A percentile compares a stretch with the other conserved stretches of the same genome.
These are phyloP conservation scores for Aurelia sp. DNA, from an alignment of 30 jellyfish, hydroid and myxozoan genomes.

Conservation along the genomic window DNA sequence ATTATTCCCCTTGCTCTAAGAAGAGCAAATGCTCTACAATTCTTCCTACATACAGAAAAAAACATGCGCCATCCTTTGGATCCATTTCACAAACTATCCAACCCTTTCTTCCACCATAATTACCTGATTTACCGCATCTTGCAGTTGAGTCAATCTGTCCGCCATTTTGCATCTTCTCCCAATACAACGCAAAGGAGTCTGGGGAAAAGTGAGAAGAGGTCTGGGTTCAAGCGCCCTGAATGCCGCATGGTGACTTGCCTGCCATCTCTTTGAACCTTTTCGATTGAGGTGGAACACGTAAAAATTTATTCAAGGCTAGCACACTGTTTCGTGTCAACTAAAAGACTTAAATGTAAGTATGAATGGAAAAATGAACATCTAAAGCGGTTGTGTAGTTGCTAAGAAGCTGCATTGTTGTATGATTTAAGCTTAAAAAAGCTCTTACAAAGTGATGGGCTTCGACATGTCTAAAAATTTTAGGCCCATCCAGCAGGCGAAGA, in stretches of 20 bases:
- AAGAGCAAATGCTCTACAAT: too few relatives aligned
- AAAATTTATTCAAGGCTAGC: slow-evolving; percentile 68
- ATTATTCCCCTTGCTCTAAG: too few relatives aligned
- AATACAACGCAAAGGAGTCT: neutral
- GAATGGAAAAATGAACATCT: neutral
- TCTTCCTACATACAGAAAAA: too few relatives aligned
- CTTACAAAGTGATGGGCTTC: too few relatives aligned
- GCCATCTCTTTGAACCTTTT: slow-evolving; percentile 10
- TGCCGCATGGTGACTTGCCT: slow-evolving; percentile 17
- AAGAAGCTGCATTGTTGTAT: too few relatives aligned
- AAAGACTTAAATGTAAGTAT: slow-evolving; percentile 65
- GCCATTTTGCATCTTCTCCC: slow-evolving; percentile 63
- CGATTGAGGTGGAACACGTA: neutral
- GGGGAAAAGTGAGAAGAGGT: slow-evolving; percentile 9
- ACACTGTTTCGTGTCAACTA: slow-evolving; percentile 94
- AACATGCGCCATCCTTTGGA: too few relatives aligned
- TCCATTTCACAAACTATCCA: too few relatives aligned
- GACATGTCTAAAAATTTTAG: too few relatives aligned
- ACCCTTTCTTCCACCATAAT: neutral
- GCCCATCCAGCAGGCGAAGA: too few relatives aligned
- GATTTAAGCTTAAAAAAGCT: too few relatives aligned
- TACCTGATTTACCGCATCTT: slow-evolving; percentile 93
- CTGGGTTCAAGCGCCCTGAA: slow-evolving; percentile 32
- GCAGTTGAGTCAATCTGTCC: slow-evolving; percentile 93
- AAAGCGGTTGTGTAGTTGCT: too few relatives aligned